Evolutionary conservation across 2,797 vertebrate species (phyloP).

Genomic region (Cryptoblepharus egeriae): DNA sequence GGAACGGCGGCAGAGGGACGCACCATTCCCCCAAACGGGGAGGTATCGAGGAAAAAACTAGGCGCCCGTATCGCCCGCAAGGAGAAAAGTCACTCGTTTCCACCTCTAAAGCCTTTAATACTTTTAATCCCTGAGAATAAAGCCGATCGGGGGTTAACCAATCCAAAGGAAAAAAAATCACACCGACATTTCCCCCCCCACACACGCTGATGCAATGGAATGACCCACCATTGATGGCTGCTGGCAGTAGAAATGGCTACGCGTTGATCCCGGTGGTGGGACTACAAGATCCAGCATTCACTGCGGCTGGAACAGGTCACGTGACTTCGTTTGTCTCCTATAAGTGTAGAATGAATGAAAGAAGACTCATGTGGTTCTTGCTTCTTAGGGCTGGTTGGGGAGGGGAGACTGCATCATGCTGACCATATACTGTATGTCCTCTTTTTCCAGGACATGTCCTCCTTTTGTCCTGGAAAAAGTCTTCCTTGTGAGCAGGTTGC

Average conservation of each 20-base stretch:
- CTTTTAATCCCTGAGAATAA: background rate
- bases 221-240: rapidly evolving
- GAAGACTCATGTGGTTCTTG: too few species aligned
- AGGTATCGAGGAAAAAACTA: background rate
- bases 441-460: too few species aligned
- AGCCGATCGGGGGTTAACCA: background rate
- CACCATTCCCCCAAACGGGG: background rate
- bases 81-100: too few species aligned
- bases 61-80: too few species aligned
- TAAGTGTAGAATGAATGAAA: too few species aligned
- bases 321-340: background rate
- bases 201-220: background rate
- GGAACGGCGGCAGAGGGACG: rapidly evolving
- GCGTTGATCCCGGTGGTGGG: rapidly evolving
- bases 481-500: too few species aligned
- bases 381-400: too few species aligned
- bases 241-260: rapidly evolving
- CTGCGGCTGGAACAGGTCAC: background rate
- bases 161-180: background rate
- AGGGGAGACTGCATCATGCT: too few species aligned
- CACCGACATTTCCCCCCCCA: background rate
- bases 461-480: too few species aligned
- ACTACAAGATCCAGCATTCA: conserved; percentile 57
- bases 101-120: too few species aligned
- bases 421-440: too few species aligned